Conservation (phyloP, 2,797 vertebrate genomes). For the Eulemur coronatus region DNA sequence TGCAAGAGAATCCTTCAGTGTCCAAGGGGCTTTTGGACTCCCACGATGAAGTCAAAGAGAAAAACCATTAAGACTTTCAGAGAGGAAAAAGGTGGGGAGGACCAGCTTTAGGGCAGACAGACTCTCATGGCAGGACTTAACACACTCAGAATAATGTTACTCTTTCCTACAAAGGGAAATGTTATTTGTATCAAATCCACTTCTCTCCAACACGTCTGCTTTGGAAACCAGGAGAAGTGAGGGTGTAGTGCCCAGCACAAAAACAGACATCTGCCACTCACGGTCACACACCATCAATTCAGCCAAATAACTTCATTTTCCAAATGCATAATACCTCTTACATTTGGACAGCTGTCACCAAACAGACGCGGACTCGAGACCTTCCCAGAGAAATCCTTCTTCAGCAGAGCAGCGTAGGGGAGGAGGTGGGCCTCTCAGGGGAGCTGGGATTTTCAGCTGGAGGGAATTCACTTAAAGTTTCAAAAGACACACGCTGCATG, state of each 20-base stretch:
- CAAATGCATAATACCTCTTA: slow-evolving; percentile 68
- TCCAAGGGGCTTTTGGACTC: background rate
- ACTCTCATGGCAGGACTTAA: background rate
- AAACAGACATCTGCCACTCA: slow-evolving; percentile 66
- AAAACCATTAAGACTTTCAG: background rate
- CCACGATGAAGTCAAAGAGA: background rate
- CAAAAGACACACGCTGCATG: background rate
- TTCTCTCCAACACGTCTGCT: background rate
- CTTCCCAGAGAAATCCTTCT: slow-evolving; percentile 26
- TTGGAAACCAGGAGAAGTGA: slow-evolving; percentile 32
- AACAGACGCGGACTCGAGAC: slow-evolving; percentile 15
- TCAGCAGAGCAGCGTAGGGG: background rate
- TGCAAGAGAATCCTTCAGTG: background rate
- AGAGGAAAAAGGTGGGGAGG: background rate
- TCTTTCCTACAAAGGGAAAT: background rate
- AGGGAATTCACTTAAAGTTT: background rate
- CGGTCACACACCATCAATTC: slow-evolving; percentile 52
- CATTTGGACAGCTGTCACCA: slow-evolving; percentile 67
- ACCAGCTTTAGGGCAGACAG: background rate
- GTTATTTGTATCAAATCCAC: background rate
- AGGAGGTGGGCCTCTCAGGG: background rate
- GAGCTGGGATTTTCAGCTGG: background rate
- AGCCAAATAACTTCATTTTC: slow-evolving; percentile 73
- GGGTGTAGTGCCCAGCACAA: background rate
- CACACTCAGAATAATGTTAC: background rate